A percentile compares a stretch with the other conserved stretches of the same genome.
Conservation (phyloP, 2,888 invertebrate species). For the Bimastos eiseni region DNA sequence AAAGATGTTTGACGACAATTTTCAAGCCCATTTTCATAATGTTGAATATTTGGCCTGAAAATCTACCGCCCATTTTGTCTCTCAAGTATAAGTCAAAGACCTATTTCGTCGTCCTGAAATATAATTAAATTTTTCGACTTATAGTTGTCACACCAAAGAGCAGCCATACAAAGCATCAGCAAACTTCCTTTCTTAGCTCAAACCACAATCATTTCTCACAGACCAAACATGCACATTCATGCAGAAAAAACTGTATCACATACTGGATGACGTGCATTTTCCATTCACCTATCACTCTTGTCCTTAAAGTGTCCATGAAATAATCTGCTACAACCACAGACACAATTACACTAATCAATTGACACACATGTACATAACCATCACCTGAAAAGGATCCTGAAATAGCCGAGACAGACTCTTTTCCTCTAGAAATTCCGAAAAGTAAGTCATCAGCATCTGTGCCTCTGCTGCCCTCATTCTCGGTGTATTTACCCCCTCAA, state of each 20-base stretch:
- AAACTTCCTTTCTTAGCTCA: not conserved
- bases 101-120: no score
- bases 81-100: no score
- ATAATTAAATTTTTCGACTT: no score
- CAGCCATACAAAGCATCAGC: not conserved
- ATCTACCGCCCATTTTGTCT: no score
- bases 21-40: no score
- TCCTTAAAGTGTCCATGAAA: not conserved
- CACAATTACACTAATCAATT: not conserved
- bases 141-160: not conserved
- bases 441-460: slow-evolving; percentile 84
- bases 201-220: not conserved
- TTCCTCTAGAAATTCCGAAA: slow-evolving; percentile 86
- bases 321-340: not conserved
- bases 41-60: no score
- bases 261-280: not conserved
- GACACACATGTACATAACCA: not conserved
- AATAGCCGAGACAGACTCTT: slow-evolving; percentile 85
- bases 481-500: slow-evolving; percentile 94
- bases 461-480: slow-evolving; percentile 92
- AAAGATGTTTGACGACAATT: no score
- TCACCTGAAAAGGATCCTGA: slow-evolving; percentile 69
- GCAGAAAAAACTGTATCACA: not conserved
- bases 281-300: no score
- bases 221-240: not conserved